phyloP scores from a whole-genome alignment of 2,888 invertebrate species.

The Drosophila prolongata region DNA sequence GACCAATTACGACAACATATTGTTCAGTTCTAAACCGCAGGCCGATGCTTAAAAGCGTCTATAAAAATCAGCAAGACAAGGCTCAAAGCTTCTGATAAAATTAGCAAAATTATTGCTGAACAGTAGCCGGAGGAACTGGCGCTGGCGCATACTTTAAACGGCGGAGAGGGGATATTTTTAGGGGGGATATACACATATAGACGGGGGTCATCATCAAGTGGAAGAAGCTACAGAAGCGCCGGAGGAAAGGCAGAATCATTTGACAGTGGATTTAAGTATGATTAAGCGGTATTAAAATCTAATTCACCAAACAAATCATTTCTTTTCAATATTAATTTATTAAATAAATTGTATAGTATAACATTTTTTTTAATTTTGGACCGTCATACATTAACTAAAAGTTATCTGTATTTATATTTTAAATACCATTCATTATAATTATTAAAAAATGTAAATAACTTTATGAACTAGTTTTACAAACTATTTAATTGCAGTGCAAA shows the following conservation, averaged over 20 bases:
- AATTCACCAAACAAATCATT: too few relatives aligned
- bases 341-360: too few relatives aligned
- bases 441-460: too few relatives aligned
- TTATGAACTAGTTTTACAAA: too few relatives aligned
- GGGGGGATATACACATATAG: slow-evolving; percentile 1
- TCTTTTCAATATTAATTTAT: too few relatives aligned
- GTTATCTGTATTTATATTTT: too few relatives aligned
- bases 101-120: slow-evolving; percentile 60
- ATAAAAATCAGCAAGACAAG: slow-evolving; percentile 66
- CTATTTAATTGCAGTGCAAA: too few relatives aligned
- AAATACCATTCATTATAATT: too few relatives aligned
- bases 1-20: slow-evolving; percentile 63
- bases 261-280: not conserved
- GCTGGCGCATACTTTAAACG: not conserved
- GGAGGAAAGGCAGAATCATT: not conserved
- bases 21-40: slow-evolving; percentile 27
- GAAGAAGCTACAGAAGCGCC: not conserved
- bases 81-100: slow-evolving; percentile 61
- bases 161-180: not conserved
- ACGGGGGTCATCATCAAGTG: slow-evolving; percentile 5
- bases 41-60: slow-evolving; percentile 59
- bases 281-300: too few relatives aligned
- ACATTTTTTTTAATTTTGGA: too few relatives aligned
- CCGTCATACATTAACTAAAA: too few relatives aligned
- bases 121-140: slow-evolving; percentile 50